Conservation (phyloP, 64 coral and sea anemone species). For the Actinia equina region DNA sequence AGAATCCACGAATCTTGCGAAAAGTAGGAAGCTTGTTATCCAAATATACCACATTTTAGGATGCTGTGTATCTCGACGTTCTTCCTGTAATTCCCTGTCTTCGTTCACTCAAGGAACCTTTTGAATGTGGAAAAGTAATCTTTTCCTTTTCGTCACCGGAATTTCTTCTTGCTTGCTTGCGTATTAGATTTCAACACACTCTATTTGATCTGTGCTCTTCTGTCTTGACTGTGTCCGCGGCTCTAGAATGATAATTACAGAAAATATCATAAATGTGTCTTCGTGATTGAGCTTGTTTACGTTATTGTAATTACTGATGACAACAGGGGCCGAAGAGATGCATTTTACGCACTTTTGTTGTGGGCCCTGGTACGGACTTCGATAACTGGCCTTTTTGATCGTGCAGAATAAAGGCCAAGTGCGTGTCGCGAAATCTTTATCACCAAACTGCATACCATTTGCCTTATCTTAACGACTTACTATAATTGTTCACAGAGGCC, state of each 20-base stretch:
- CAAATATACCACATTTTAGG: conserved; percentile 12
- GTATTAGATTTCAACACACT: conserved; percentile 17
- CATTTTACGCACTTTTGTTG: conserved; percentile 7
- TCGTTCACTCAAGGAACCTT: conserved; percentile 21
- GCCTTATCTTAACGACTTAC: conserved; percentile 37
- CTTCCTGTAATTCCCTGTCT: conserved; percentile 6
- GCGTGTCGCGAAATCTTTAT: conserved; percentile 28
- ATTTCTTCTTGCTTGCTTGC: conserved; percentile 1
- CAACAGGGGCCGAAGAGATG: neutral
- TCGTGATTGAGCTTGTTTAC: conserved; percentile 22
- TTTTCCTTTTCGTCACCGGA: conserved; percentile 23
- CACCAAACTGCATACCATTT: conserved; percentile 7
- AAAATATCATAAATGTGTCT: neutral
- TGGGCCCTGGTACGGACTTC: neutral
- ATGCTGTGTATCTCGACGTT: neutral
- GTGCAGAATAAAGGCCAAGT: conserved; percentile 17
- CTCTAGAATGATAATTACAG: neutral
- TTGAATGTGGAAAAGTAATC: conserved; percentile 6
- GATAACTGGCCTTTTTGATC: neutral
- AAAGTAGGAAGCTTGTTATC: conserved; percentile 1
- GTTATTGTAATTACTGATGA: conserved; percentile 22
- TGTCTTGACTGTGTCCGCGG: neutral
- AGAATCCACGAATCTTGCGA: neutral
- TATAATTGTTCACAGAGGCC: conserved; percentile 40
- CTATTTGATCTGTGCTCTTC: conserved; percentile 14